Evolutionary conservation across 2,797 vertebrate species (phyloP).

Genomic region (Halcyon chelicuti): DNA sequence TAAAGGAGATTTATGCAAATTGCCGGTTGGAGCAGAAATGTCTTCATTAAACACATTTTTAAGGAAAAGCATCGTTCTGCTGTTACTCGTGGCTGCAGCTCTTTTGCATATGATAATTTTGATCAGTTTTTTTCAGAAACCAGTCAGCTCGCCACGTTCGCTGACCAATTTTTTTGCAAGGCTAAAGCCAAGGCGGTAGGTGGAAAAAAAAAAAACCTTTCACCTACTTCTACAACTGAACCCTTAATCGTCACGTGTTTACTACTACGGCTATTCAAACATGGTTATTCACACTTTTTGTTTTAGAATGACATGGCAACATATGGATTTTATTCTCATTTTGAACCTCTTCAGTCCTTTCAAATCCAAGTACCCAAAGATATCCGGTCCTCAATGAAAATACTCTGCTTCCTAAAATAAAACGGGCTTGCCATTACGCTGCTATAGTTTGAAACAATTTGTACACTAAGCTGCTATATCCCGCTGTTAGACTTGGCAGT

Average conservation of each 20-base stretch:
- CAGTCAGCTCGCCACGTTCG: fast-evolving
- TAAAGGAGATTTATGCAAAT: slow-evolving; percentile 33
- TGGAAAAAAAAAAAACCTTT: neutral
- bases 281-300: neutral
- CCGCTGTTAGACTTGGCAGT: slow-evolving; percentile 57
- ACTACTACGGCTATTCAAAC: neutral
- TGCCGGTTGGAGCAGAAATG: neutral
- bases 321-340: neutral
- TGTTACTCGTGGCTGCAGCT: neutral
- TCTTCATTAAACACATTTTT: neutral
- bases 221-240: neutral
- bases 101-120: neutral
- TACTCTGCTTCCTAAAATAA: slow-evolving; percentile 31
- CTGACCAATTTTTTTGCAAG: neutral
- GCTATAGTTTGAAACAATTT: slow-evolving; percentile 49
- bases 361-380: slow-evolving; percentile 25
- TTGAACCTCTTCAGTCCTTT: neutral
- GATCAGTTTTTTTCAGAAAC: neutral
- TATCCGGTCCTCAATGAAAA: slow-evolving; percentile 21
- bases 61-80: neutral
- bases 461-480: slow-evolving; percentile 36
- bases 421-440: neutral
- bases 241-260: fast-evolving
- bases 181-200: fast-evolving
- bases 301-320: neutral